Conservation (phyloP, 1,140 invertebrate genomes). For the Drosophila nannoptera region DNA sequence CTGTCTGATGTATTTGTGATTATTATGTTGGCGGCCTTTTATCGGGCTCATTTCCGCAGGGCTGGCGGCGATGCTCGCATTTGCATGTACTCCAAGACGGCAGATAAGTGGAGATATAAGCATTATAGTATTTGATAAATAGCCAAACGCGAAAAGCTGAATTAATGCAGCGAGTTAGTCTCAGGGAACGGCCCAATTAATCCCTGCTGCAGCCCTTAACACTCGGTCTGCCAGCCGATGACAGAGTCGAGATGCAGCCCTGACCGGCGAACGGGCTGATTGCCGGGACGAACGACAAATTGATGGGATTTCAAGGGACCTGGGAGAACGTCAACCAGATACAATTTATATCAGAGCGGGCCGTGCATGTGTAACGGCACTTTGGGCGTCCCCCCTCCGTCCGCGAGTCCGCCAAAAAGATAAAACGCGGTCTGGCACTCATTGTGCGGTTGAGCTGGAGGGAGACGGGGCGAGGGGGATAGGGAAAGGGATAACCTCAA, state of each 20-base stretch:
- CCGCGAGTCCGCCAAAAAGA: conserved; percentile 45
- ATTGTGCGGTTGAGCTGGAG: conserved; percentile 5
- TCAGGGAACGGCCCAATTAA: no score
- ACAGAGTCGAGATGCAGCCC: conserved; percentile 20
- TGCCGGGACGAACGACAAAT: conserved; percentile 77
- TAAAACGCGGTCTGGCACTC: conserved; percentile 57
- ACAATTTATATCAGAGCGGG: conserved; percentile 65
- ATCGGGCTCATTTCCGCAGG: conserved; percentile 33
- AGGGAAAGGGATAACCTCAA: conserved; percentile 2
- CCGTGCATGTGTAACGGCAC: conserved; percentile 73
- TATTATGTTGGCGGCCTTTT: conserved; percentile 70
- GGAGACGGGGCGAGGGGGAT: background rate
- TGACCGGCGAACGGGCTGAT: conserved; percentile 56
- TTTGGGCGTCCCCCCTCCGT: conserved; percentile 38
- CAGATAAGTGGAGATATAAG: no score
- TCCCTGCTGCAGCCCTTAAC: no score
- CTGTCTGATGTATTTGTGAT: conserved; percentile 75
- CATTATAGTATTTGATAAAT: no score
- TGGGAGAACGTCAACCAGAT: conserved; percentile 61
- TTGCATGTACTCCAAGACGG: no score
- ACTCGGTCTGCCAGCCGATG: background rate
- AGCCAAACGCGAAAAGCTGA: no score
- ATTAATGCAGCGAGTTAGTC: no score
- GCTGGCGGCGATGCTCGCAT: no score
- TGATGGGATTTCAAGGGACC: conserved; percentile 72